These are phyloP conservation scores for Mionectes macconnelli DNA, from an alignment of 2,113 vertebrate genomes.

Conservation along the genomic window DNA sequence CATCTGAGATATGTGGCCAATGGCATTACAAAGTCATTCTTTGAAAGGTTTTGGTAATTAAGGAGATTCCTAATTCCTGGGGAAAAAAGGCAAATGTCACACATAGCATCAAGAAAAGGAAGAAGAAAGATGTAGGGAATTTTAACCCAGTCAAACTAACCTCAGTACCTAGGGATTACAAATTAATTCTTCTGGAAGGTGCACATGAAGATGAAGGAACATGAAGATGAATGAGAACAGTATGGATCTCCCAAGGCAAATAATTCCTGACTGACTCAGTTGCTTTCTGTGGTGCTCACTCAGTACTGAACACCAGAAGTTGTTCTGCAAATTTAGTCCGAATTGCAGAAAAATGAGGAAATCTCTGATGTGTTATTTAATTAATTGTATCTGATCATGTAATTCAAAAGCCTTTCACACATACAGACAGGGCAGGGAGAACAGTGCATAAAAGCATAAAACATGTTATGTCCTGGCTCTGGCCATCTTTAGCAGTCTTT, in stretches of 20 bases:
- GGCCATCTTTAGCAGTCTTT: neutral
- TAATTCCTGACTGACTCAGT: neutral
- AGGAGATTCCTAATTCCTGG: neutral
- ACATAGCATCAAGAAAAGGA: neutral
- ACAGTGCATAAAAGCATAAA: neutral
- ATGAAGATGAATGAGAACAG: neutral
- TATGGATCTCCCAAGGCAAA: neutral
- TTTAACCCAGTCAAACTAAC: neutral
- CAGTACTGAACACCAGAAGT: neutral
- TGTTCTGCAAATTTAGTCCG: neutral
- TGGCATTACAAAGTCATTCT: neutral
- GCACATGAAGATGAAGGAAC: neutral
- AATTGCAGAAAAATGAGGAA: neutral
- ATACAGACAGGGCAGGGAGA: neutral
- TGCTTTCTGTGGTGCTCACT: neutral
- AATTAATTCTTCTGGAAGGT: neutral
- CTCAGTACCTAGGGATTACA: neutral
- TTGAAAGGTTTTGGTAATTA: neutral
- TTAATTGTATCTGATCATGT: accelerated
- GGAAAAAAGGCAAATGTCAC: neutral
- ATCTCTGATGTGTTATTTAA: neutral
- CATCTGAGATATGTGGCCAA: neutral
- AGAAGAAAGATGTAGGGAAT: neutral
- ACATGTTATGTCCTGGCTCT: neutral
- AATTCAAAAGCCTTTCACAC: neutral